Evolutionary conservation across 2,797 vertebrate species (phyloP).

Genomic region (Tangara arthus): DNA sequence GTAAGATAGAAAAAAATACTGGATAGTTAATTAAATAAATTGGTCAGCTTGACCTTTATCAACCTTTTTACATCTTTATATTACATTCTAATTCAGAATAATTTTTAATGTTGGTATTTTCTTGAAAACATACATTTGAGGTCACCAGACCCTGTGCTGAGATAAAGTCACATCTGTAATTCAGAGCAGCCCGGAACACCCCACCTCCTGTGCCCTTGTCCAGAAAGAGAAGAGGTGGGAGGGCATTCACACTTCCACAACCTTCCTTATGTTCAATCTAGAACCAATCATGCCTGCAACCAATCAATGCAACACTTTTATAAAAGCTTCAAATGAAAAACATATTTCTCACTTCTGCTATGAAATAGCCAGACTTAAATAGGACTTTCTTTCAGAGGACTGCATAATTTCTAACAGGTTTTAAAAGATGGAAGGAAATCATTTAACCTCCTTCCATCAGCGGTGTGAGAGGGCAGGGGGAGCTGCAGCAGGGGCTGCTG

Average conservation of each 20-base stretch:
- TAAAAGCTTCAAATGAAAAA: neutral
- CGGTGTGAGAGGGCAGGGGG: neutral
- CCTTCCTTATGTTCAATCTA: neutral
- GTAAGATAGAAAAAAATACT: neutral
- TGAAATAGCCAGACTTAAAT: neutral
- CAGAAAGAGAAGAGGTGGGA: neutral
- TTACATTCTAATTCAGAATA: neutral
- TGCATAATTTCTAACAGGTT: neutral
- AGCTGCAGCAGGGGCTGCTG: neutral
- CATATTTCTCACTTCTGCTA: neutral
- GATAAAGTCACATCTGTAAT: neutral
- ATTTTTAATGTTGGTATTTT: neutral
- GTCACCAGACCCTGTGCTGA: neutral
- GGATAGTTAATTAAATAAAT: neutral
- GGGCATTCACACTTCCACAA: neutral
- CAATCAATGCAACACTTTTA: neutral
- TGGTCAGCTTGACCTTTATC: neutral
- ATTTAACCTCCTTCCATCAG: neutral
- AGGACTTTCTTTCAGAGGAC: neutral
- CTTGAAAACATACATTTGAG: neutral
- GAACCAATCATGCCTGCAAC: neutral
- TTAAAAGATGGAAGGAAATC: neutral
- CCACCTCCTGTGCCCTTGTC: neutral
- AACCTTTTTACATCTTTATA: neutral
- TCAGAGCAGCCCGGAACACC: neutral